phyloP scores from a whole-genome alignment of 1,140 invertebrate species.

The Hyles euphorbiae region DNA sequence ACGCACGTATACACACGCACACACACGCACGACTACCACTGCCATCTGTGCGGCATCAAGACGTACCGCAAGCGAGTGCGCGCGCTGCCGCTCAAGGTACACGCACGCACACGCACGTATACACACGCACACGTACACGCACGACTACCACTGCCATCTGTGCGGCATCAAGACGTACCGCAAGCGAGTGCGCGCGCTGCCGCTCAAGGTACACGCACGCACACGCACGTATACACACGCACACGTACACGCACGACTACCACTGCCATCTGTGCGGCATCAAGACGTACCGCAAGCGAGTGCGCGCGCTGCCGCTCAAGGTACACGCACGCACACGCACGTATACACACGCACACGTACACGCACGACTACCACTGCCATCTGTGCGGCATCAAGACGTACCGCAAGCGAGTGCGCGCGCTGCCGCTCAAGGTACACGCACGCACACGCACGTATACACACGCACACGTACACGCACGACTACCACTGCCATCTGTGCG shows the following conservation, averaged over 20 bases:
- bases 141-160: conserved; percentile 94
- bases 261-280: conserved; percentile 94
- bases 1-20: too few relatives aligned
- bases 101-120: neutral
- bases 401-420: conserved; percentile 90
- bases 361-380: conserved; percentile 95
- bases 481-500: conserved; percentile 95
- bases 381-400: conserved; percentile 92
- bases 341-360: too few relatives aligned
- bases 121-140: too few relatives aligned
- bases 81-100: conserved; percentile 88
- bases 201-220: conserved; percentile 80
- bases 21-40: conserved; percentile 93
- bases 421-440: conserved; percentile 85
- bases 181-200: conserved; percentile 89
- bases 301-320: conserved; percentile 90
- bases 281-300: conserved; percentile 90
- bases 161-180: conserved; percentile 93
- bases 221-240: too few relatives aligned
- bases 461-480: conserved; percentile 93
- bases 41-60: conserved; percentile 92
- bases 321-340: conserved; percentile 43
- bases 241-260: conserved; percentile 93
- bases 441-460: neutral
- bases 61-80: conserved; percentile 92